Evolutionary conservation across 2,113 vertebrate species (phyloP).

Genomic region (Toxostoma redivivum): DNA sequence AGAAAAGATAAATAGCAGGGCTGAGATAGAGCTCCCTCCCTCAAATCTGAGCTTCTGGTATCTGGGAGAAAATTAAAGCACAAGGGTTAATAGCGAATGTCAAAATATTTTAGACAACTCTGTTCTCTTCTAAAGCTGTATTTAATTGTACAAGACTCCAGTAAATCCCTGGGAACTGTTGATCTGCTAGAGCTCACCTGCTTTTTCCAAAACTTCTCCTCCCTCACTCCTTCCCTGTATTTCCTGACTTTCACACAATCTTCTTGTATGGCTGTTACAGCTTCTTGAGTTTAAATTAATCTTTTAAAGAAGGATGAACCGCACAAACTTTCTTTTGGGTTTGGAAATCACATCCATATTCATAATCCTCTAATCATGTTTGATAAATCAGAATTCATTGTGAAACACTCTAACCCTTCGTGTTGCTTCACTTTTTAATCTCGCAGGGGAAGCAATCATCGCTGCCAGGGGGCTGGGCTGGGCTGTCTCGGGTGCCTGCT

Average conservation of each 20-base stretch:
- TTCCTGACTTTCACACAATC: neutral
- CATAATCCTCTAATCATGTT: constrained; percentile 64
- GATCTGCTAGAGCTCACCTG: neutral
- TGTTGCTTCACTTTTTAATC: constrained; percentile 42
- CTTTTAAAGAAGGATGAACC: constrained; percentile 39
- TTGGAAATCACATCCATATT: constrained; percentile 70
- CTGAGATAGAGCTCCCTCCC: neutral
- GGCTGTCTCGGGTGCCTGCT: constrained; percentile 19
- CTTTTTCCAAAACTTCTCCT: neutral
- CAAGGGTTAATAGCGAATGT: neutral
- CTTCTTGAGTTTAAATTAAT: constrained; percentile 48
- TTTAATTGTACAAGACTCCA: neutral
- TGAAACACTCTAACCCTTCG: constrained; percentile 49
- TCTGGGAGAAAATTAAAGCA: neutral
- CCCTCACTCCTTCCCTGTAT: neutral
- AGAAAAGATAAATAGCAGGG: neutral
- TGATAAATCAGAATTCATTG: constrained; percentile 65
- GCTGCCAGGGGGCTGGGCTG: constrained; percentile 34
- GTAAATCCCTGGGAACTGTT: neutral
- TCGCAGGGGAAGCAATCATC: neutral
- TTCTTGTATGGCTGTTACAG: neutral
- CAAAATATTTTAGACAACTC: neutral
- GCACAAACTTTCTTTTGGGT: constrained; percentile 58
- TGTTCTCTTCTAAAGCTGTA: neutral
- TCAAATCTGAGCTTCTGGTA: neutral